Evolutionary conservation across 2,797 vertebrate genomes (phyloP), one percentile per base, ranked within the genome.

Genomic region (Rallus crepitans): DNA sequence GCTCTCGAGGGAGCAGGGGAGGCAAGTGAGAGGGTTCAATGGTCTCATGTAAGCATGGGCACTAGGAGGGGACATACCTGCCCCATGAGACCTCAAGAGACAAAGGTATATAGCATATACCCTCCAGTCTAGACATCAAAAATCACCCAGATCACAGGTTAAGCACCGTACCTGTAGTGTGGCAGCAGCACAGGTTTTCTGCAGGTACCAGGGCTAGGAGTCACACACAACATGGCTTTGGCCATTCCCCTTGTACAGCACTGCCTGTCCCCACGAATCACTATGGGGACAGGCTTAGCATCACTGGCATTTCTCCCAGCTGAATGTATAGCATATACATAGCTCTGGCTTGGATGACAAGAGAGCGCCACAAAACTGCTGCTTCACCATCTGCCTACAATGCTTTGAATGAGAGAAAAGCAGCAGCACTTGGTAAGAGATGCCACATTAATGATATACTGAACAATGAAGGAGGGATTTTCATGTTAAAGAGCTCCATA

Each of bases 231-330:
- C 59, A 11, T 0, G 2, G 70, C 21, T 75, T 50, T 9, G 6
- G 39, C 50, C 7, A 0, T 25, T 70, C 31, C 14, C 57, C 50
- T 68, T 0, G 0, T 2, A 3, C 6, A 27, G 59, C 53, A n/a
- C 60, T 39, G 28, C 39, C 66, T 31, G 28, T 7, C 66, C 61
- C 14, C 52, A 53, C 55, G 1, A 12, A 23, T 18, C 52, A 45
- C 1, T 21, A 17, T 5, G 12, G 30, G 7, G 5, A 19, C 18
- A 13, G 16, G 25, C 20, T 91, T 37, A 5, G 39, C 10, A 6
- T 40, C 47, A 19, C 35, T 45, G n/a, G 3, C 42, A 6, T 6
- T 52, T 23, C 50, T 37, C 39, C 65, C 66, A 60, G 59, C 20
- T 37, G 23, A 40, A 65, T 4, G 8, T 7, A 5, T 5, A 82